Conservation (phyloP, 2,888 invertebrate genomes). For the Chrysolina oricalcia region DNA sequence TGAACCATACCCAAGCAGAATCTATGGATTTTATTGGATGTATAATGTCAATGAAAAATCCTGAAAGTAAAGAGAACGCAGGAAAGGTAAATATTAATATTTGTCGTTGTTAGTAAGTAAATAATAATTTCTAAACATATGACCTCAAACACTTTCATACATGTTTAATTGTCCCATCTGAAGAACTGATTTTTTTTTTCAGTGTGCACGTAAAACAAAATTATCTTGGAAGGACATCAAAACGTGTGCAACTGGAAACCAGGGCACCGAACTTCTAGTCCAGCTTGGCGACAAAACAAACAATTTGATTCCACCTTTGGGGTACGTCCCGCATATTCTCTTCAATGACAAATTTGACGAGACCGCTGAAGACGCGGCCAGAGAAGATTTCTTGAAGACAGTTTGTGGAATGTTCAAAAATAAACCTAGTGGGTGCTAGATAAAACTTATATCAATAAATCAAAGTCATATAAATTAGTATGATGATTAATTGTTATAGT, state of each 20-base stretch:
- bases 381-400: slow-evolving; percentile 28
- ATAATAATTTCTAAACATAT: too few species aligned
- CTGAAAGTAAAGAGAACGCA: slow-evolving; percentile 36
- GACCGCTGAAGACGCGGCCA: slow-evolving; percentile 4
- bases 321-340: slow-evolving; percentile 31
- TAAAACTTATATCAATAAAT: not conserved
- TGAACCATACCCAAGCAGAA: slow-evolving; percentile 38
- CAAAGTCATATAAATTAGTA: not conserved
- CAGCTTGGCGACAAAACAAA: slow-evolving; percentile 21
- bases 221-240: slow-evolving; percentile 45
- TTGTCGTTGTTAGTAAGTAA: not conserved
- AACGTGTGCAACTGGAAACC: slow-evolving; percentile 36
- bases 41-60: slow-evolving; percentile 43
- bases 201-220: slow-evolving; percentile 50
- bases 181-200: slow-evolving; percentile 34
- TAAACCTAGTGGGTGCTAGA: slow-evolving; percentile 31
- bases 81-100: slow-evolving; percentile 39
- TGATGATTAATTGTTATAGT: too few species aligned
- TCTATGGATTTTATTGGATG: slow-evolving; percentile 49
- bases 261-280: slow-evolving; percentile 22
- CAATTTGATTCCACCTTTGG: slow-evolving; percentile 22
- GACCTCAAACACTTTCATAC: too few species aligned
- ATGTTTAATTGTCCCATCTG: not conserved
- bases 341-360: slow-evolving; percentile 31
- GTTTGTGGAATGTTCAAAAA: slow-evolving; percentile 29